Conservation (phyloP, 2,888 invertebrate genomes). For the Synanthedon andrenaeformis region DNA sequence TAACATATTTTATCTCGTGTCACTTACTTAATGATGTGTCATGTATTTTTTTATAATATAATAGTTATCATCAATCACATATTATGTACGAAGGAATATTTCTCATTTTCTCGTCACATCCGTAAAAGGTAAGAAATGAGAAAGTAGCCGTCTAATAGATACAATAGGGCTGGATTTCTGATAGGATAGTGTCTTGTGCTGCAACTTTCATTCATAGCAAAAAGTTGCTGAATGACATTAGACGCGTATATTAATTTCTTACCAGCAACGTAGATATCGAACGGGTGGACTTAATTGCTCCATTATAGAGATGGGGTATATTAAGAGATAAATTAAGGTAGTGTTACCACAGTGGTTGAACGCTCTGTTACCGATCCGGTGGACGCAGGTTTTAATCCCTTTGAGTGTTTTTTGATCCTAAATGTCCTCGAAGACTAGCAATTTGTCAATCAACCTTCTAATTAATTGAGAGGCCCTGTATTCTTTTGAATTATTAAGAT, state of each 20-base stretch:
- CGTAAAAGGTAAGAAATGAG: slow-evolving; percentile 65
- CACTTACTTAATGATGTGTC: no score
- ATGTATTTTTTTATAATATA: no score
- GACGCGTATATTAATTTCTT: slow-evolving; percentile 30
- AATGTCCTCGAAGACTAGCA: no score
- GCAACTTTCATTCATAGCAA: slow-evolving; percentile 57
- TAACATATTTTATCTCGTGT: no score
- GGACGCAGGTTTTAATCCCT: no score
- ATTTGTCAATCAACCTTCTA: no score
- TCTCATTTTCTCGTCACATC: slow-evolving; percentile 50
- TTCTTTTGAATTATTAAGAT: no score
- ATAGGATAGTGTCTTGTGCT: slow-evolving; percentile 33
- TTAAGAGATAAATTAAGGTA: neutral
- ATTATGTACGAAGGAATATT: neutral
- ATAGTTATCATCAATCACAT: no score
- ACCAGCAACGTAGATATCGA: slow-evolving; percentile 29
- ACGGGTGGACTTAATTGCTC: slow-evolving; percentile 40
- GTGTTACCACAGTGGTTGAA: no score
- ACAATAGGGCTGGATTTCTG: slow-evolving; percentile 59
- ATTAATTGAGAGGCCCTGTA: no score
- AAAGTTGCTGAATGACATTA: slow-evolving; percentile 50
- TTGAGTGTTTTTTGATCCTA: no score
- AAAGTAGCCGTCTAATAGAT: slow-evolving; percentile 66
- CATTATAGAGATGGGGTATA: slow-evolving; percentile 33
- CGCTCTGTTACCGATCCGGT: no score